Evolutionary conservation across 1,140 invertebrate species (phyloP), one percentile per base, ranked within the genome.

Genomic region (Heliconius hewitsoni): DNA sequence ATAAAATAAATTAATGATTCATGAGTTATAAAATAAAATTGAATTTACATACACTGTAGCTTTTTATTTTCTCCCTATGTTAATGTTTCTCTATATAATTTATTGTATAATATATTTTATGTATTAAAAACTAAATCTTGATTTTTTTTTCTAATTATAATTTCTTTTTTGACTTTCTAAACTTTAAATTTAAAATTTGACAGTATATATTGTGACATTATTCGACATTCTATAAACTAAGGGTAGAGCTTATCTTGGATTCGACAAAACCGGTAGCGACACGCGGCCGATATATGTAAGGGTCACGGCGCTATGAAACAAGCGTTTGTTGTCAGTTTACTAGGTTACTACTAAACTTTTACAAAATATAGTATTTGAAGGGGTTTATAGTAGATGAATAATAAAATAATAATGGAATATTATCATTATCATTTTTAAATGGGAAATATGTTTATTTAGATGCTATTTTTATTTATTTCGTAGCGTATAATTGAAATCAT

Each of bases 201-300:
- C 27, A 66, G 11, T 66, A 30, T 30, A 27, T 66, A 27, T 66
- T 66, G 60, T 66, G 27, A 30, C 60, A 66, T 66, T 71, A 71
- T 39, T 71, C 9, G n/a, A 37, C 37, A 72, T 72, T 72, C 23
- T 39, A 72, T 72, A 72, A 0, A 72, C 19, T 72, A 42, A 39
- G 37, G 19, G 71, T 18, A 72, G 70, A 71, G 71, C 71, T 72
- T 72, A 72, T 72, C 71, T 72, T 39, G 71, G 71, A 39, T 72
- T 71, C 71, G 30, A 39, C 71, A 37, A 71, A 71, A 39, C 71
- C 71, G 30, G 30, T 71, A 39, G 71, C 37, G n/a, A 71, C 30
- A 71, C 71, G 37, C 5, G 19, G 16, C 37, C 34, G 37, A 19
- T 39, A 42, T 72, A 9, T 46, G 42, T 46, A 3, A 72, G 71